Percentiles rank a stretch among this genome's conserved stretches.
Conservation (phyloP, 2,797 vertebrate species). For the Euthynnus affinis region DNA sequence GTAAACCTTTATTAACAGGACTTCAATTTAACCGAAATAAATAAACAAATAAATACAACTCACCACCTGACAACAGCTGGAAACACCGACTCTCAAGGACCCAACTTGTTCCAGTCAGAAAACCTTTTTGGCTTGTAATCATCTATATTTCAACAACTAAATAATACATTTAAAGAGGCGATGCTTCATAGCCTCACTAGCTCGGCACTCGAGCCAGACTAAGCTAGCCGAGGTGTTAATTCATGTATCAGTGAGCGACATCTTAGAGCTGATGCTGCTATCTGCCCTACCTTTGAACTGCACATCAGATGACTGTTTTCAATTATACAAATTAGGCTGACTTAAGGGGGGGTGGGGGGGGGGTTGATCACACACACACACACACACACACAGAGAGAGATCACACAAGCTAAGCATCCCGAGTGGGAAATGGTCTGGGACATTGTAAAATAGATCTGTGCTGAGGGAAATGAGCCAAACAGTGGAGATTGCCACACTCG, state of each 20-base stretch:
- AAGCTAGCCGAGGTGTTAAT: slow-evolving; percentile 47
- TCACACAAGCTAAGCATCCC: slow-evolving; percentile 58
- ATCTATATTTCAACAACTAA: slow-evolving; percentile 49
- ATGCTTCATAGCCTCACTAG: not conserved
- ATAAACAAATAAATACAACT: not conserved
- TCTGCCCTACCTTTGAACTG: slow-evolving; percentile 59
- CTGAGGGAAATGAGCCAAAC: slow-evolving; percentile 76
- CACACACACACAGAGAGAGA: slow-evolving; percentile 52
- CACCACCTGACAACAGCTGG: not conserved
- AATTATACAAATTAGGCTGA: slow-evolving; percentile 76
- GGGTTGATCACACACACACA: slow-evolving; percentile 57
- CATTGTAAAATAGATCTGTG: slow-evolving; percentile 76
- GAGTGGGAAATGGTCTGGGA: slow-evolving; percentile 75
- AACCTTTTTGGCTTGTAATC: slow-evolving; percentile 30
- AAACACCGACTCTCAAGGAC: not conserved
- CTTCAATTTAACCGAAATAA: not conserved
- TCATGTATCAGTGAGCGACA: slow-evolving; percentile 51
- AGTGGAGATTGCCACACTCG: slow-evolving; percentile 52
- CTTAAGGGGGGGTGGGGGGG: slow-evolving; percentile 31
- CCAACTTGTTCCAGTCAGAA: slow-evolving; percentile 29
- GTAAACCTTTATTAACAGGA: not conserved
- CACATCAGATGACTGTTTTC: slow-evolving; percentile 74
- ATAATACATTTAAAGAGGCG: slow-evolving; percentile 47
- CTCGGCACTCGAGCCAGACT: slow-evolving; percentile 9
- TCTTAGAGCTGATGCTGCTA: slow-evolving; percentile 26